Evolutionary conservation across 1,140 invertebrate genomes (phyloP).

Genomic region (Diuraphis noxia): DNA sequence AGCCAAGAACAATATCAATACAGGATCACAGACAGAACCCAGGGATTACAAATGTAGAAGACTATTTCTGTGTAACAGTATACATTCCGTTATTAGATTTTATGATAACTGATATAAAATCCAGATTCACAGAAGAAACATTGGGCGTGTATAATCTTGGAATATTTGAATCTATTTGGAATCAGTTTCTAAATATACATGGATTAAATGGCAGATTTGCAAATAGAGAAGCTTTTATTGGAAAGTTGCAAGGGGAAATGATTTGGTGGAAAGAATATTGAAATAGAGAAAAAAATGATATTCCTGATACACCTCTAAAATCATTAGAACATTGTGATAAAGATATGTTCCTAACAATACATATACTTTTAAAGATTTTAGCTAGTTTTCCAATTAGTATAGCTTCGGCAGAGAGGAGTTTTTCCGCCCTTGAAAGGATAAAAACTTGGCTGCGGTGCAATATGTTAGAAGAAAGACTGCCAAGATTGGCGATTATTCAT

Average conservation of each 20-base stretch:
- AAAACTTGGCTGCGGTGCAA: conserved; percentile 27
- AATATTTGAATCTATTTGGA: conserved; percentile 33
- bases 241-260: conserved; percentile 14
- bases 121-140: conserved; percentile 35
- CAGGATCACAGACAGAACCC: not conserved
- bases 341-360: conserved; percentile 15
- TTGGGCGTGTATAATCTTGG: conserved; percentile 24
- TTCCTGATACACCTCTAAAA: conserved; percentile 8
- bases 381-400: conserved; percentile 24
- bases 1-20: not conserved
- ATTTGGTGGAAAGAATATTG: conserved; percentile 21
- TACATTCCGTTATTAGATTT: conserved; percentile 33
- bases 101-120: conserved; percentile 36
- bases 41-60: conserved; percentile 13
- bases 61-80: conserved; percentile 32
- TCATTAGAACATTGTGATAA: conserved; percentile 11
- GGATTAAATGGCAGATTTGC: conserved; percentile 1
- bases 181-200: conserved; percentile 31
- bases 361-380: conserved; percentile 29
- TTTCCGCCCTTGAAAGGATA: conserved; percentile 13
- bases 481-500: conserved; percentile 24
- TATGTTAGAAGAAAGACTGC: conserved; percentile 26
- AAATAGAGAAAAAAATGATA: conserved; percentile 11
- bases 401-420: conserved; percentile 11
- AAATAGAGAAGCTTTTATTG: conserved; percentile 30